phyloP scores from a whole-genome alignment of 1,140 invertebrate genomes.

The Teleopsis dalmanni region DNA sequence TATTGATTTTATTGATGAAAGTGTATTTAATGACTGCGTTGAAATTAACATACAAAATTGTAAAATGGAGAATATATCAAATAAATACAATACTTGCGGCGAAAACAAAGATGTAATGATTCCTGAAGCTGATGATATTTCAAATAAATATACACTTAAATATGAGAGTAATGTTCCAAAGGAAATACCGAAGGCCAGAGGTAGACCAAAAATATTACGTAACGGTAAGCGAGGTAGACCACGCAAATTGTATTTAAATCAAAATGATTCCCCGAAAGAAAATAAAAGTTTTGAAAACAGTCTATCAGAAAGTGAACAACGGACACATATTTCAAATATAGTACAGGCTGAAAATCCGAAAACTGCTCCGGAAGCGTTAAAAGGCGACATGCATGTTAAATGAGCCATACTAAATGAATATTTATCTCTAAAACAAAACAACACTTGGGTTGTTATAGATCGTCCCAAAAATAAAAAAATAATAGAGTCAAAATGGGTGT shows the following conservation, averaged over 20 bases:
- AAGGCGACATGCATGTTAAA: slow-evolving; percentile 15
- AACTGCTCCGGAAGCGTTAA: slow-evolving; percentile 4
- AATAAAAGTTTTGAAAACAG: too few species aligned
- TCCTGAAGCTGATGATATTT: not conserved
- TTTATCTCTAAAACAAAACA: slow-evolving; percentile 15
- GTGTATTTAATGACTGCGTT: not conserved
- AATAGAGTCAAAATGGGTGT: slow-evolving; percentile 18
- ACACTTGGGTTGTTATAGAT: slow-evolving; percentile 22
- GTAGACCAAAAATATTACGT: too few species aligned
- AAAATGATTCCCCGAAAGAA: not conserved
- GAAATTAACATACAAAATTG: not conserved
- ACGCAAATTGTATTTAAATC: not conserved
- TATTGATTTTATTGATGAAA: not conserved
- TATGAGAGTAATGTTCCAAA: too few species aligned
- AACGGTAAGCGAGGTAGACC: too few species aligned
- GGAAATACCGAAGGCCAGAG: too few species aligned
- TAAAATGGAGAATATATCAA: not conserved
- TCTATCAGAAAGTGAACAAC: slow-evolving; percentile 1
- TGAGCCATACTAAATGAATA: slow-evolving; percentile 25
- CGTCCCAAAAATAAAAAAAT: slow-evolving; percentile 14
- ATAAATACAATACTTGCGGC: not conserved
- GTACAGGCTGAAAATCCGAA: slow-evolving; percentile 1
- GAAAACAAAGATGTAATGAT: not conserved
- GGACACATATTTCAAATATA: not conserved
- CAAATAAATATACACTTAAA: too few species aligned